Evolutionary conservation across 2,113 vertebrate genomes (phyloP).

Genomic region (Scomber japonicus): DNA sequence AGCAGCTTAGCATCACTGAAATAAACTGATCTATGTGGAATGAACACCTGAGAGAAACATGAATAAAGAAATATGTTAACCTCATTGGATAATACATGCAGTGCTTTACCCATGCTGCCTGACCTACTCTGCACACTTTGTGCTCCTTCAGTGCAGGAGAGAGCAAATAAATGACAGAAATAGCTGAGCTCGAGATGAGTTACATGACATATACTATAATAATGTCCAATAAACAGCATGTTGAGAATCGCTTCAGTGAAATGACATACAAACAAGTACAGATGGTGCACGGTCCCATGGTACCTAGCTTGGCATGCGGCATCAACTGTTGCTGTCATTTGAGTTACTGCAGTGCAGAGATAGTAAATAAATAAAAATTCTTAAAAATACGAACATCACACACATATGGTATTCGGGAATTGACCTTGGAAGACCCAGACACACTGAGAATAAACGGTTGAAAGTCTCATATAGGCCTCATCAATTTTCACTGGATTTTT

Average conservation of each 20-base stretch:
- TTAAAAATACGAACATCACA: slow-evolving; percentile 13
- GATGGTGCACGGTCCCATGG: slow-evolving; percentile 33
- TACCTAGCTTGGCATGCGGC: slow-evolving; percentile 22
- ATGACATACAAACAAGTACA: slow-evolving; percentile 41
- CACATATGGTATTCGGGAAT: not conserved
- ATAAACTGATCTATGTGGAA: too few relatives aligned
- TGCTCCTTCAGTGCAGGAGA: not conserved
- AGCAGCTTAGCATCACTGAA: too few relatives aligned
- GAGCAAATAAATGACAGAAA: slow-evolving; percentile 14
- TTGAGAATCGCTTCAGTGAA: slow-evolving; percentile 25
- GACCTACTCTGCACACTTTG: not conserved
- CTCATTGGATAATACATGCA: not conserved
- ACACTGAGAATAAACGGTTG: not conserved
- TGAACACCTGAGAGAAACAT: not conserved
- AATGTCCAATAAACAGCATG: slow-evolving; percentile 33
- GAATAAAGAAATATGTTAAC: not conserved
- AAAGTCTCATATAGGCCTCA: not conserved
- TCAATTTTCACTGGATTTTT: too few relatives aligned
- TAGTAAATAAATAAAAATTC: not conserved
- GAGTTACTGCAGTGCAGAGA: slow-evolving; percentile 12
- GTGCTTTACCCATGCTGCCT: not conserved
- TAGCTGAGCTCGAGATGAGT: not conserved
- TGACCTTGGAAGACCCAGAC: not conserved
- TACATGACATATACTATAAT: not conserved
- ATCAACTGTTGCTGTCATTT: slow-evolving; percentile 31